A percentile compares a stretch with the other conserved stretches of the same genome.
phyloP scores from a whole-genome alignment of 2,113 vertebrate species.

The Willisornis vidua region DNA sequence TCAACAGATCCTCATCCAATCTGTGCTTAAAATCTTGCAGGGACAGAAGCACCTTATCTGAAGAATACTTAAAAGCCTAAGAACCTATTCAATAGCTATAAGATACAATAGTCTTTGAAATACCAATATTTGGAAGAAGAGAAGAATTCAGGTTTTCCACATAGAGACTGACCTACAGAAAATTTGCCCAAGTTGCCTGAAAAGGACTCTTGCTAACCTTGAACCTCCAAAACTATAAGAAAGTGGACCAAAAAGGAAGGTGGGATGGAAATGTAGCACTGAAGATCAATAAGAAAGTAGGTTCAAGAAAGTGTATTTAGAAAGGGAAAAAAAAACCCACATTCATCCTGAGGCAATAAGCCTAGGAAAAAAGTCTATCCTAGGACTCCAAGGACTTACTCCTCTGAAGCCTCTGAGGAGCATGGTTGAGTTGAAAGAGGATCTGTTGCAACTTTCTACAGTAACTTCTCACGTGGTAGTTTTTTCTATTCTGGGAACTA shows the following conservation, averaged over 20 bases:
- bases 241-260: neutral
- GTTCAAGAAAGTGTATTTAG: neutral
- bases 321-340: neutral
- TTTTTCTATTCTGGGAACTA: conserved; percentile 9
- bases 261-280: neutral
- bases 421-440: neutral
- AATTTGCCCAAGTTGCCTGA: neutral
- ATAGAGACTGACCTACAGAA: neutral
- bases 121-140: neutral
- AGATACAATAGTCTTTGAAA: neutral
- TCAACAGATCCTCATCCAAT: neutral
- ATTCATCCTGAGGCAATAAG: neutral
- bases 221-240: neutral
- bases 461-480: neutral
- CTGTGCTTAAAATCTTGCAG: neutral
- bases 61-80: neutral
- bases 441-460: neutral
- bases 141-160: neutral
- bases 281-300: neutral
- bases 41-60: neutral
- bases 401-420: neutral
- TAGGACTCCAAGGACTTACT: neutral
- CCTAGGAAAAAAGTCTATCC: neutral
- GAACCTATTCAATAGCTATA: neutral
- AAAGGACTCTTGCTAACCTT: neutral